Conservation (phyloP, 35 echinoderm and acorn worm species). For the Strongylocentrotus purpuratus region DNA sequence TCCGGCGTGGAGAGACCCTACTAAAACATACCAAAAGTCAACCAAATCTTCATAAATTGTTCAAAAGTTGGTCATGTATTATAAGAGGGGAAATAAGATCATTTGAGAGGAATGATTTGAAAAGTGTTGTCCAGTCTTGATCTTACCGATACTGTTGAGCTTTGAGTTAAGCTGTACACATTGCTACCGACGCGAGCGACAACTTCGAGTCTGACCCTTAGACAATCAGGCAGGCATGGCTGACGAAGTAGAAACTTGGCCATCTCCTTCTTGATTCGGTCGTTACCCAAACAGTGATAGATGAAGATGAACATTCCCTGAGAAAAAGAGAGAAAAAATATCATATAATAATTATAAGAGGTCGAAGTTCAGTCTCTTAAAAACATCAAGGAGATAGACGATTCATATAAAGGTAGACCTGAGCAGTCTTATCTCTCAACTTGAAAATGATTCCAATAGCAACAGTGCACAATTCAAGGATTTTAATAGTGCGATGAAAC, state of each 20-base stretch:
- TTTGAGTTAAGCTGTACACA: slow-evolving; percentile 1
- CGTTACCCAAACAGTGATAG: slow-evolving; percentile 89
- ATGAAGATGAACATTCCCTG: slow-evolving; percentile 94
- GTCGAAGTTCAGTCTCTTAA: background rate
- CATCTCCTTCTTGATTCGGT: slow-evolving; percentile 75
- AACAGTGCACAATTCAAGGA: no score
- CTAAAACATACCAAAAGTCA: no score
- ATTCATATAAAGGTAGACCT: no score
- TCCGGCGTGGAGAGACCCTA: no score
- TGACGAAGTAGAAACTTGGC: slow-evolving; percentile 47
- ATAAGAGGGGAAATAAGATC: no score
- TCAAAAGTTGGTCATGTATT: no score
- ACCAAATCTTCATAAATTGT: no score
- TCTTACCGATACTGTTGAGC: background rate
- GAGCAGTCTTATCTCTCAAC: no score
- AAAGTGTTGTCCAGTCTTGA: background rate
- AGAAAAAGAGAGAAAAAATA: slow-evolving; percentile 37
- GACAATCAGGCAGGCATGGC: slow-evolving; percentile 65
- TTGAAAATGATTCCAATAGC: no score
- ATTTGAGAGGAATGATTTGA: no score
- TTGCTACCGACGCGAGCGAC: background rate
- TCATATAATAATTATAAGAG: background rate
- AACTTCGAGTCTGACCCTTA: slow-evolving; percentile 50
- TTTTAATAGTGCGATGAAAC: no score
- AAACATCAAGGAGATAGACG: background rate